phyloP scores from a whole-genome alignment of 2,113 vertebrate genomes.

The Egretta garzetta region DNA sequence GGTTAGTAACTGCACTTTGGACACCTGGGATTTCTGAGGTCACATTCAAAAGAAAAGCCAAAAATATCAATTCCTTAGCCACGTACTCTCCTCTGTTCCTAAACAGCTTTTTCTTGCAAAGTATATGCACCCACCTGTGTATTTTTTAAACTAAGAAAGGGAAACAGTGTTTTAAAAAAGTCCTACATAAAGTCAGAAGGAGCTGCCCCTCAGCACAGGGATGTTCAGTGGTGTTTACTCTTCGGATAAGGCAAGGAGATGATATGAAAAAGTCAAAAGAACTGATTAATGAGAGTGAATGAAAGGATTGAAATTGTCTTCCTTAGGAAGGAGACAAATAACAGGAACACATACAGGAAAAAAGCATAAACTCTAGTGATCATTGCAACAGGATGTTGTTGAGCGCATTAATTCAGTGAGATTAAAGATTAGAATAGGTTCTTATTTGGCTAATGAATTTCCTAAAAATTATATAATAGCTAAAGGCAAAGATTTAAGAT shows the following conservation, averaged over 20 bases:
- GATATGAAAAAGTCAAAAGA: background rate
- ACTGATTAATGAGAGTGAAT: background rate
- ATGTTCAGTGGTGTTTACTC: background rate
- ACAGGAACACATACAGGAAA: background rate
- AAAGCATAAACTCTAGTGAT: background rate
- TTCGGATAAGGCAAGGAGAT: background rate
- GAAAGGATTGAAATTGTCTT: background rate
- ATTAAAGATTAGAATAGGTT: conserved; percentile 43
- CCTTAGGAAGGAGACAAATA: background rate
- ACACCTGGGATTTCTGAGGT: background rate
- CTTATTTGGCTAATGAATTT: conserved; percentile 61
- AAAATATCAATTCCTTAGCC: background rate
- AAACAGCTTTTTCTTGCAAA: background rate
- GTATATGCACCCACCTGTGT: background rate
- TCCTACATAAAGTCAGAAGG: background rate
- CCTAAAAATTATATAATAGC: conserved; percentile 44
- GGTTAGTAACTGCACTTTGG: background rate
- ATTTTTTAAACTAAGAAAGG: background rate
- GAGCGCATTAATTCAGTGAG: conserved; percentile 42
- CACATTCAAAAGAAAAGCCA: background rate
- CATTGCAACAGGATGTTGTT: conserved; percentile 10
- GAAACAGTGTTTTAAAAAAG: background rate
- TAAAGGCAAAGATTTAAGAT: conserved; percentile 43
- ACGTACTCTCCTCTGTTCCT: background rate
- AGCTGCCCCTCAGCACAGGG: background rate